phyloP scores from a whole-genome alignment of 2,888 invertebrate genomes.

The Tetheella fluctuosa region DNA sequence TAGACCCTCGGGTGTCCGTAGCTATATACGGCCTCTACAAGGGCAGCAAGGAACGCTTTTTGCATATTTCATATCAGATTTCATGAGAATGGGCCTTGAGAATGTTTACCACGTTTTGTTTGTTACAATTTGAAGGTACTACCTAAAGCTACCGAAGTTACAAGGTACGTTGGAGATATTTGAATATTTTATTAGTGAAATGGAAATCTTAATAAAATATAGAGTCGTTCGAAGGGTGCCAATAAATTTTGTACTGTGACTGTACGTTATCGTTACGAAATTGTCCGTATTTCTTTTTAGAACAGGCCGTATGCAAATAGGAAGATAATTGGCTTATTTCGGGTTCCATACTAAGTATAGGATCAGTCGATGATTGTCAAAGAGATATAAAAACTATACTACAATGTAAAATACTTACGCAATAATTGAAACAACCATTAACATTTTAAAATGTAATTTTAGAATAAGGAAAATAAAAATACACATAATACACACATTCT shows the following conservation, averaged over 20 bases:
- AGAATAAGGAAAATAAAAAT: not conserved
- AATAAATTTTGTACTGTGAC: not conserved
- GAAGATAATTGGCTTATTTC: no score
- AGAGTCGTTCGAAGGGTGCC: not conserved
- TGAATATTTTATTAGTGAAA: slow-evolving; percentile 21
- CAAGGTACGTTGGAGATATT: slow-evolving; percentile 12
- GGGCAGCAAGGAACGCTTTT: slow-evolving; percentile 43
- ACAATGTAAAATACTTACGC: no score
- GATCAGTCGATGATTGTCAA: no score
- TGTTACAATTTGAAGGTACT: slow-evolving; percentile 23
- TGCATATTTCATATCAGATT: slow-evolving; percentile 58
- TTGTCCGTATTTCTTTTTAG: no score
- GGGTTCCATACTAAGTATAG: no score
- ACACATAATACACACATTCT: not conserved
- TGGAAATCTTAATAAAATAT: not conserved
- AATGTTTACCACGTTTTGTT: slow-evolving; percentile 36
- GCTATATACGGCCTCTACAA: slow-evolving; percentile 17
- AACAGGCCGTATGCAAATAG: no score
- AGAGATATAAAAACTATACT: no score
- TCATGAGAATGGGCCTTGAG: slow-evolving; percentile 41
- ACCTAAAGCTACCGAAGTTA: not conserved
- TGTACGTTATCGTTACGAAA: no score
- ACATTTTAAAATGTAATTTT: not conserved
- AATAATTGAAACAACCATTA: not conserved
- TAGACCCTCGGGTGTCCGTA: slow-evolving; percentile 31